phyloP scores from a whole-genome alignment of 2,888 invertebrate genomes.

The Coremacera marginata region DNA sequence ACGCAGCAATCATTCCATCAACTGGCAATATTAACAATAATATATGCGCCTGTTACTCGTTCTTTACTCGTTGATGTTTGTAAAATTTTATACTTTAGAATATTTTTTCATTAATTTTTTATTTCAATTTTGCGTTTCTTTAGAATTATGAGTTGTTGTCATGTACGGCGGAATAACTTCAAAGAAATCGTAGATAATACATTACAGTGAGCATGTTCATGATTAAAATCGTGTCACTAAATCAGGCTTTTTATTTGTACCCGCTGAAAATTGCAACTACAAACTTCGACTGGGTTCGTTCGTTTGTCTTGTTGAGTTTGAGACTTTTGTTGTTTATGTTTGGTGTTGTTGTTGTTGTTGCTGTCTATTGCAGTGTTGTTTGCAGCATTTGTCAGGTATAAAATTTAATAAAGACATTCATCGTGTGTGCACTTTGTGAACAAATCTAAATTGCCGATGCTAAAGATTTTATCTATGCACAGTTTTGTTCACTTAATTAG shows the following conservation, averaged over 20 bases:
- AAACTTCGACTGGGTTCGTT: neutral
- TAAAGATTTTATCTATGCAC: neutral
- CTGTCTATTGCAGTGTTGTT: neutral
- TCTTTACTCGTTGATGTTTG: neutral
- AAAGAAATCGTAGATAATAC: conserved; percentile 9
- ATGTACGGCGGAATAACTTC: conserved; percentile 12
- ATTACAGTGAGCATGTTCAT: conserved; percentile 11
- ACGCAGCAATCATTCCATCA: neutral
- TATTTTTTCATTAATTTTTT: neutral
- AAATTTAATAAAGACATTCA: conserved; percentile 4
- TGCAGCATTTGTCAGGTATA: neutral
- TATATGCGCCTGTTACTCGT: neutral
- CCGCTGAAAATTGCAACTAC: neutral
- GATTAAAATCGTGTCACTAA: conserved; percentile 17
- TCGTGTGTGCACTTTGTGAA: neutral
- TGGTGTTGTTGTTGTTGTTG: neutral
- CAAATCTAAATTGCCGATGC: conserved; percentile 1
- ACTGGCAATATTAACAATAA: neutral
- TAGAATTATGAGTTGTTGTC: conserved; percentile 18
- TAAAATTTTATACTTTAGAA: neutral
- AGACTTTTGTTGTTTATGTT: neutral
- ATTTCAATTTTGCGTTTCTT: neutral
- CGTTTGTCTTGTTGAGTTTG: neutral
- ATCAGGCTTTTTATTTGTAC: neutral
- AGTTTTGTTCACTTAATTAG: neutral